Evolutionary conservation across 30 jellyfish, hydroid and myxozoan species (phyloP).

Genomic region (Euphysa ruthae): DNA sequence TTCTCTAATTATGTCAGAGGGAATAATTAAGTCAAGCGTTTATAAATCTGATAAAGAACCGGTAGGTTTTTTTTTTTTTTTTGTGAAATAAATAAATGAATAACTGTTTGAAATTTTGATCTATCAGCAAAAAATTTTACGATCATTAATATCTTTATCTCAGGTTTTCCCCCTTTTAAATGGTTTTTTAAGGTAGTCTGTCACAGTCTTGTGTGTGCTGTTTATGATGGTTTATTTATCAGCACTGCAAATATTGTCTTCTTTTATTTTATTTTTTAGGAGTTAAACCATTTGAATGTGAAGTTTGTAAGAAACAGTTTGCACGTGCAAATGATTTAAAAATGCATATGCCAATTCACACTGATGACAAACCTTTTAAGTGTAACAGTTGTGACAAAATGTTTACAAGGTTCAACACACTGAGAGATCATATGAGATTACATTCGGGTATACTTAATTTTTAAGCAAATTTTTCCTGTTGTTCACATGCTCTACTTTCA

Average conservation of each 20-base stretch:
- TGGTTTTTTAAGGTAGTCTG: too few species aligned
- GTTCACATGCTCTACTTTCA: not conserved
- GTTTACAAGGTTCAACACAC: slow-evolving; percentile 75
- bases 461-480: not conserved
- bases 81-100: too few species aligned
- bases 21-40: too few species aligned
- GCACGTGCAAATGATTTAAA: slow-evolving; percentile 89
- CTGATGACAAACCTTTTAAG: slow-evolving; percentile 81
- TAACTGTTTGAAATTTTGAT: too few species aligned
- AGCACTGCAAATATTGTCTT: too few species aligned
- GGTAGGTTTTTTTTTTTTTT: too few species aligned
- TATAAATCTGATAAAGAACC: too few species aligned
- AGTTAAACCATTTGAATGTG: slow-evolving; percentile 78
- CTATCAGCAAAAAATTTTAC: not conserved
- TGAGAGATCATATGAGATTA: slow-evolving; percentile 69
- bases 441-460: slow-evolving; percentile 63
- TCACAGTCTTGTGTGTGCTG: too few species aligned
- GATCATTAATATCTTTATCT: too few species aligned
- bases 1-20: too few species aligned
- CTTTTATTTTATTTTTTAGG: slow-evolving; percentile 30
- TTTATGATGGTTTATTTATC: too few species aligned
- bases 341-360: slow-evolving; percentile 76
- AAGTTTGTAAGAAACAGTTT: slow-evolving; percentile 49
- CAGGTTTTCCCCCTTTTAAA: too few species aligned
- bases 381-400: slow-evolving; percentile 69